Percentiles rank a stretch among this genome's conserved stretches.
These are phyloP conservation scores for Dendronephthya gigantea DNA, from an alignment of 64 coral and sea anemone species.

Conservation along the genomic window DNA sequence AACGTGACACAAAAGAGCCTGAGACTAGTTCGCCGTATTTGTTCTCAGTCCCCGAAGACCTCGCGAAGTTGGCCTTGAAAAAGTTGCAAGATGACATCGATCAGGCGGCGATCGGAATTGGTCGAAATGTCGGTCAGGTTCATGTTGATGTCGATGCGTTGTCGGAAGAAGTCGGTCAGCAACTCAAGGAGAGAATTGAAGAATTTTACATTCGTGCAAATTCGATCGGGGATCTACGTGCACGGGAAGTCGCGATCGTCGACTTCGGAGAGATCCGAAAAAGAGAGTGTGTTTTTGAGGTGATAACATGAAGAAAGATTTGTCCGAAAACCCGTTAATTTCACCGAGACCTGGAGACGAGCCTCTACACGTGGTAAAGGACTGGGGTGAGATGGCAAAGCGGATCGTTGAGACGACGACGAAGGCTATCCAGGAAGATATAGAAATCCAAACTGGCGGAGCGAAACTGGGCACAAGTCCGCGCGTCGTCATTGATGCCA, in stretches of 20 bases:
- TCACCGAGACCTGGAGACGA: not conserved
- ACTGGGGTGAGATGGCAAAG: not conserved
- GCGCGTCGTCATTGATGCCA: not conserved
- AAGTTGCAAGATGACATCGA: not conserved
- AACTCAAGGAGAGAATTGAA: not conserved
- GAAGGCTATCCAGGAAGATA: conserved; percentile 20
- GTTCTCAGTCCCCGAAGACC: not conserved
- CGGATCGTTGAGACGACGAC: not conserved
- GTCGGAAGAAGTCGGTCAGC: not conserved
- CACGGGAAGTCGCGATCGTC: not conserved
- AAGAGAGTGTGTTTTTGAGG: too few relatives aligned
- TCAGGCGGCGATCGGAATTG: not conserved
- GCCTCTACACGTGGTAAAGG: not conserved
- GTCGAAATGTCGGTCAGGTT: not conserved
- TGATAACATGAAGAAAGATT: not conserved
- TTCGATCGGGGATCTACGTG: not conserved
- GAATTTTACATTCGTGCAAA: not conserved
- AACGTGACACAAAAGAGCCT: not conserved
- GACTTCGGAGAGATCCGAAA: not conserved
- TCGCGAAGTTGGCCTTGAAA: not conserved
- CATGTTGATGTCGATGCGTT: not conserved
- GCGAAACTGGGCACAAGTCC: not conserved
- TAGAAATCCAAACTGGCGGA: conserved; percentile 1
- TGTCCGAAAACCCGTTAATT: not conserved
- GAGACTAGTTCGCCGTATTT: not conserved